Percentiles rank a stretch among this genome's conserved stretches.
phyloP scores from a whole-genome alignment of 2,797 vertebrate genomes.

The Oreochromis mossambicus region DNA sequence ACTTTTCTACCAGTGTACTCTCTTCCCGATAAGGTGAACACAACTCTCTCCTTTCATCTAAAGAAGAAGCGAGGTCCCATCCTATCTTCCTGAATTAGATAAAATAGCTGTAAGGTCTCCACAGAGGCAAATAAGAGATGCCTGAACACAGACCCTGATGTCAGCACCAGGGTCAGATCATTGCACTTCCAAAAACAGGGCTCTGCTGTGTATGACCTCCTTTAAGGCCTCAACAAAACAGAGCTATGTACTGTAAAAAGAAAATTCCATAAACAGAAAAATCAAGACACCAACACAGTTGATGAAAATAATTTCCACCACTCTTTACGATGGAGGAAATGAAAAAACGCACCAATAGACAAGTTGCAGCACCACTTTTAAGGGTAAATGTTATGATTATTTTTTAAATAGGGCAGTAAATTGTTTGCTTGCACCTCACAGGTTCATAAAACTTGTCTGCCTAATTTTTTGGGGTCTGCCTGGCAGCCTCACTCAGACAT shows the following conservation, averaged over 20 bases:
- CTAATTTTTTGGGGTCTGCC: neutral
- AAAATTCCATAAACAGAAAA: neutral
- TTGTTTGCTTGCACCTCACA: neutral
- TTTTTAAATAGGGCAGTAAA: neutral
- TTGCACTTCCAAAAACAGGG: neutral
- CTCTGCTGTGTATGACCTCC: neutral
- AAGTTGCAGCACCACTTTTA: neutral
- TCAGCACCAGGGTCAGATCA: neutral
- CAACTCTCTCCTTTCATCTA: neutral
- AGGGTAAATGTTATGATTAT: neutral
- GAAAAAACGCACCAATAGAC: neutral
- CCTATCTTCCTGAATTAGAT: neutral
- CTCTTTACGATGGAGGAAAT: neutral
- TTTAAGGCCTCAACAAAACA: neutral
- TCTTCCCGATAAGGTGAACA: neutral
- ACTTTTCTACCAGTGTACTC: neutral
- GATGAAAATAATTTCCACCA: neutral
- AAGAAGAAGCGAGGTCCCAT: neutral
- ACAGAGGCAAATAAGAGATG: neutral
- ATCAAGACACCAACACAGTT: neutral
- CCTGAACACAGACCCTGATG: neutral
- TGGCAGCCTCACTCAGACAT: neutral
- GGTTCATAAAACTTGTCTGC: neutral
- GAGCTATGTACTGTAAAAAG: neutral
- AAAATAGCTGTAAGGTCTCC: neutral